phyloP scores from a whole-genome alignment of 35 echinoderm and acorn worm species.

The Ptychodera flava region DNA sequence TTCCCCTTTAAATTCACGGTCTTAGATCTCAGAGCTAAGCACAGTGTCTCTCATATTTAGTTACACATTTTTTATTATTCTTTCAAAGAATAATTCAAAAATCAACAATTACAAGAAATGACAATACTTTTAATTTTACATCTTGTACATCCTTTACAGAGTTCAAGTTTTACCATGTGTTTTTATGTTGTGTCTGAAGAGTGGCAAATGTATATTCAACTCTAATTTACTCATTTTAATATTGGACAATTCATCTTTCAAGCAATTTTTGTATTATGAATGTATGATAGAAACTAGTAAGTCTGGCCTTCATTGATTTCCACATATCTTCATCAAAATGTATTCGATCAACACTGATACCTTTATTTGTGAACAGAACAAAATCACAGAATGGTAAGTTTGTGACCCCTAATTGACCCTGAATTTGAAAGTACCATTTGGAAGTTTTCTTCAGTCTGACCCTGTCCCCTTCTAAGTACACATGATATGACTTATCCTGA shows the following conservation, averaged over 20 bases:
- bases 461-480: not conserved
- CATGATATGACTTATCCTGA: not conserved
- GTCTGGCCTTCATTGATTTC: not conserved
- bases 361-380: not conserved
- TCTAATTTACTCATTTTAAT: not conserved
- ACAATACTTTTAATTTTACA: not conserved
- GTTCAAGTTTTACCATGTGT: not conserved
- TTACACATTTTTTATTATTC: too few species aligned
- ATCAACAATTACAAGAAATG: not conserved
- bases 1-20: too few species aligned
- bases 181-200: too few species aligned
- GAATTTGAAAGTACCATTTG: not conserved
- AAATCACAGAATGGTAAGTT: not conserved
- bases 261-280: not conserved
- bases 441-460: not conserved
- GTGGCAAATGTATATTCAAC: not conserved
- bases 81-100: not conserved
- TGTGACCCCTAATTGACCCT: not conserved
- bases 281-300: not conserved
- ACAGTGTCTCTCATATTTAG: too few species aligned
- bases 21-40: too few species aligned
- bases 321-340: not conserved
- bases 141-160: not conserved
- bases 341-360: not conserved
- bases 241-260: not conserved